Percentiles rank a stretch among this genome's conserved stretches.
Evolutionary conservation across 2,797 vertebrate species (phyloP).

Genomic region (Mareca strepera): DNA sequence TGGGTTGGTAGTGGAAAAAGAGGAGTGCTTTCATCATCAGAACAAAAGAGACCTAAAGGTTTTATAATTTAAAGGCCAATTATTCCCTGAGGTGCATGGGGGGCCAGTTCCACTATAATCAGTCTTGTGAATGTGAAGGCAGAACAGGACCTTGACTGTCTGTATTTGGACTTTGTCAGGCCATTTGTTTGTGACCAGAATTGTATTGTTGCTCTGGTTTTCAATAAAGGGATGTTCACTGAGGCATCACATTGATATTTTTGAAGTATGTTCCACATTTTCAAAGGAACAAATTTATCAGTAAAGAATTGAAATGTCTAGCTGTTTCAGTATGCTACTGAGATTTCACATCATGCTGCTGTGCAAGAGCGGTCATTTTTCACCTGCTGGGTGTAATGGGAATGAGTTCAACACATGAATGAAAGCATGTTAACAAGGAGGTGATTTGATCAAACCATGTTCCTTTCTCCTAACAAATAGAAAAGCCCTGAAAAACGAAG

Average conservation of each 20-base stretch:
- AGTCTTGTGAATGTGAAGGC: slow-evolving; percentile 3
- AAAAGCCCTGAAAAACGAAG: not conserved
- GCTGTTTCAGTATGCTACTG: not conserved
- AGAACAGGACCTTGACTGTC: slow-evolving; percentile 20
- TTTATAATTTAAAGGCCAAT: slow-evolving; percentile 31
- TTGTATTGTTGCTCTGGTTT: not conserved
- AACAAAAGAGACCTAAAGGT: not conserved
- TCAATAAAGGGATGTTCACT: slow-evolving; percentile 42
- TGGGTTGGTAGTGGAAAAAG: not conserved
- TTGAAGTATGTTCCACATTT: slow-evolving; percentile 39
- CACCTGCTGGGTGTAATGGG: not conserved
- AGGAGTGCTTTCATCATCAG: not conserved
- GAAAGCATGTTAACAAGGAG: not conserved
- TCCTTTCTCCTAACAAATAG: not conserved
- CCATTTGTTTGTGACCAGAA: slow-evolving; percentile 33
- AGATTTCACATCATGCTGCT: not conserved
- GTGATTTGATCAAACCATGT: not conserved
- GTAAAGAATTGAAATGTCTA: slow-evolving; percentile 14
- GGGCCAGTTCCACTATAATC: not conserved
- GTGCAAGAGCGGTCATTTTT: slow-evolving; percentile 12
- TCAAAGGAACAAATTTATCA: slow-evolving; percentile 52
- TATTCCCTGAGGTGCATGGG: not conserved
- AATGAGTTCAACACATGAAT: not conserved
- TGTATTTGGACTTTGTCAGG: slow-evolving; percentile 34
- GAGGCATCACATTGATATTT: slow-evolving; percentile 37